phyloP scores from a whole-genome alignment of 2,797 vertebrate species.

The Hemibagrus guttatus region DNA sequence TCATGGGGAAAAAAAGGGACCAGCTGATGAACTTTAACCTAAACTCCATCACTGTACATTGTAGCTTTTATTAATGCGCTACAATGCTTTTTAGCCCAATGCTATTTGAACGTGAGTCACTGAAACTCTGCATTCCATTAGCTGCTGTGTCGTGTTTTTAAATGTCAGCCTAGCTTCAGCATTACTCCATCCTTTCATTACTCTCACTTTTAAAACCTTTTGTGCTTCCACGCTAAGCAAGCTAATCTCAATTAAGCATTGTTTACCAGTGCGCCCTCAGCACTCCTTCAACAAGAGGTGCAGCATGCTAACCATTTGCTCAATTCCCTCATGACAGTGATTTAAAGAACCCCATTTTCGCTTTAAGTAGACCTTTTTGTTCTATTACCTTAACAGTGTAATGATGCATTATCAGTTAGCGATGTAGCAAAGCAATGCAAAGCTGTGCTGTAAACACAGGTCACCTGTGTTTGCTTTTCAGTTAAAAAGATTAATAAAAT shows the following conservation, averaged over 20 bases:
- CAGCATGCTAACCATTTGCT: neutral
- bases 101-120: neutral
- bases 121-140: neutral
- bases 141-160: neutral
- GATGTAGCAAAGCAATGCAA: neutral
- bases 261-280: conserved; percentile 8
- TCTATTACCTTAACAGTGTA: neutral
- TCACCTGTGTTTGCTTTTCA: neutral
- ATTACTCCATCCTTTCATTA: neutral
- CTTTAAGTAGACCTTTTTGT: conserved; percentile 11
- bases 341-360: neutral
- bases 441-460: neutral
- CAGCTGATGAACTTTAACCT: neutral
- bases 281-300: neutral
- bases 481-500: neutral
- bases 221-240: neutral
- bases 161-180: neutral
- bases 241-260: neutral
- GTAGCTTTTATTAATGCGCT: too few species aligned
- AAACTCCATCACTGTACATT: neutral
- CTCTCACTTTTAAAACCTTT: neutral
- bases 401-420: neutral
- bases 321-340: neutral
- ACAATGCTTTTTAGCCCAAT: neutral
- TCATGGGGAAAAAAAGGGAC: neutral